A percentile compares a stretch with the other conserved stretches of the same genome.
Conservation (phyloP, 2,888 invertebrate species). For the Heliconius erato region DNA sequence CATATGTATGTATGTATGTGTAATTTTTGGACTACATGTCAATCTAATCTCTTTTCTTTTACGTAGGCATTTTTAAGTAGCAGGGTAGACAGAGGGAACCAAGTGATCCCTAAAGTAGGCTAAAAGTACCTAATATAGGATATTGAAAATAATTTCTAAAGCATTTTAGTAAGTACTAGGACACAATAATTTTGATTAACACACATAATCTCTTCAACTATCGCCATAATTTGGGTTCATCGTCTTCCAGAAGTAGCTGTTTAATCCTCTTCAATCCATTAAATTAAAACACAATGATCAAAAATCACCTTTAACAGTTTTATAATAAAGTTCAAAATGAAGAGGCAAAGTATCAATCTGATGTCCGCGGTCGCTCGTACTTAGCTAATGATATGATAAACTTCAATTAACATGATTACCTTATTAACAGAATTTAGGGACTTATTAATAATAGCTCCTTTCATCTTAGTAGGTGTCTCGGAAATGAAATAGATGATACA, state of each 20-base stretch:
- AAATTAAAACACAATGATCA: background rate
- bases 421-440: constrained; percentile 45
- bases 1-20: too few relatives aligned
- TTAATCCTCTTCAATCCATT: constrained; percentile 25
- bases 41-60: too few relatives aligned
- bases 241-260: constrained; percentile 24
- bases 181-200: background rate
- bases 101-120: too few relatives aligned
- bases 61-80: too few relatives aligned
- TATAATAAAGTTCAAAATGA: background rate
- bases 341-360: background rate
- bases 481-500: constrained; percentile 22
- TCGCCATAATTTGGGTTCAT: constrained; percentile 6
- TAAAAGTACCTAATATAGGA: background rate
- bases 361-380: constrained; percentile 32
- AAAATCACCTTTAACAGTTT: background rate
- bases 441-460: constrained; percentile 47
- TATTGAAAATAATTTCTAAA: background rate
- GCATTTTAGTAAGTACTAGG: background rate
- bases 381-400: constrained; percentile 49
- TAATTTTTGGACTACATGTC: too few relatives aligned
- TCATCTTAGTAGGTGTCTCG: constrained; percentile 26
- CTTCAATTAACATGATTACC: constrained; percentile 48
- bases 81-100: too few relatives aligned
- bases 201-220: background rate